Evolutionary conservation across 2,113 vertebrate genomes (phyloP), one percentile per base, ranked within the genome.

Genomic region (Pholis gunnellus): DNA sequence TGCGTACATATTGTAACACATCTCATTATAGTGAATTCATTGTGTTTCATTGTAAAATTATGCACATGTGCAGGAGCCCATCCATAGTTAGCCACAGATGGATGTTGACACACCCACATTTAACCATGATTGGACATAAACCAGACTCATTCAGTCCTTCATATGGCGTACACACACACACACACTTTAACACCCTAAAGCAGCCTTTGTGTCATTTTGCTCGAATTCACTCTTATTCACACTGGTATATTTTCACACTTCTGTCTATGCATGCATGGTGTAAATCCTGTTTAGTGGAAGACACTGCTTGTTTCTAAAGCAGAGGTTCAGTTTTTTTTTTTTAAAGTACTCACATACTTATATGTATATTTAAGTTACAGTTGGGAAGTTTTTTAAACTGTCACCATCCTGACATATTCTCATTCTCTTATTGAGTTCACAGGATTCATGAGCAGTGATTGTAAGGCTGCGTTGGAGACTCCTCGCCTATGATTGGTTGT

Each of bases 11-110:
- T 52, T 73, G 76, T 75, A 36, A 31, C 69, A 82, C 78, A 50
- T 61, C 65, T 88, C 82, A 81, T 88, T 81, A 74, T 34, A 11
- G 63, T 9, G 7, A n/a, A 61, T 50, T 78, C 31, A 79, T 79
- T 63, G 61, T 46, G 25, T 57, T 20, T 46, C 63, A 46, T n/a
- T 60, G 56, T 54, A 44, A 84, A 78, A 84, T 84, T 29, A 77
- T 81, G 48, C 68, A 81, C 40, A 67, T 46, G 27, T 69, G 57
- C 68, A 48, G 42, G 40, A 56, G 27, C 40, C 4, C 20, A 31
- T 7, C 36, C 9, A 67, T 42, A 31, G 29, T 70, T 29, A 67
- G 31, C 17, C 14, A 34, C n/a, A 73, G 68, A 78, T 63, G 50
- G 50, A 66, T 76, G 63, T 22, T 27, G 44, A 79, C n/a, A 80